A percentile compares a stretch with the other conserved stretches of the same genome.
phyloP scores from a whole-genome alignment of 2,888 invertebrate genomes.

The Lacanobia wlatinum region DNA sequence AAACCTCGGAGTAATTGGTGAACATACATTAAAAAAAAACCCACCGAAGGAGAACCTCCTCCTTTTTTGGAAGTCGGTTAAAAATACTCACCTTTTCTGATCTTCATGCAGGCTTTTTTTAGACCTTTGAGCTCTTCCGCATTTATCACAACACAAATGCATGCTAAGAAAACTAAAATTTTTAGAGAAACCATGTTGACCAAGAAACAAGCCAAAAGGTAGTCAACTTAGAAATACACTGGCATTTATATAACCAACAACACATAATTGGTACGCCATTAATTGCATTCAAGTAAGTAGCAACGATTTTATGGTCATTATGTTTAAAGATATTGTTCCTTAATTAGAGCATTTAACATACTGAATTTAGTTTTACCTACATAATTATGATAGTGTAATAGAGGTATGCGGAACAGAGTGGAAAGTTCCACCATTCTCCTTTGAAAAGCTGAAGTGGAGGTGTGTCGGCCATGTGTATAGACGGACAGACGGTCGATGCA shows the following conservation, averaged over 20 bases:
- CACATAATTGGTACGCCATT: background rate
- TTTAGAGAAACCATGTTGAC: constrained; percentile 5
- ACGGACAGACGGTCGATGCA: too few relatives aligned
- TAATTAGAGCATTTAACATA: background rate
- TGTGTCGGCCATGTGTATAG: too few relatives aligned
- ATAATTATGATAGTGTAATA: too few relatives aligned
- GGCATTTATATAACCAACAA: background rate
- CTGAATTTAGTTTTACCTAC: background rate
- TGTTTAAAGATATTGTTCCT: background rate
- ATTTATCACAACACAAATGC: background rate
- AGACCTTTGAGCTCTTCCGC: accelerated
- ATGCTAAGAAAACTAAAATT: background rate
- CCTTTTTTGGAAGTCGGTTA: too few relatives aligned
- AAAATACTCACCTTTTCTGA: constrained; percentile 14
- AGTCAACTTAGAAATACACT: background rate
- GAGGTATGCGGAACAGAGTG: too few relatives aligned
- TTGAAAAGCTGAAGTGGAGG: too few relatives aligned
- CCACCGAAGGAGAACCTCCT: too few relatives aligned
- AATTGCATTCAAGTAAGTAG: background rate
- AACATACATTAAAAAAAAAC: too few relatives aligned
- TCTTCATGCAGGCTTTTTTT: constrained; percentile 7
- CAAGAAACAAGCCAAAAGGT: background rate
- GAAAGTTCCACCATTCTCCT: too few relatives aligned
- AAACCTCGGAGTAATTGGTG: too few relatives aligned
- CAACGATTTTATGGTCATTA: background rate